phyloP scores from a whole-genome alignment of 2,797 vertebrate species.

The Leptodactylus fallax region DNA sequence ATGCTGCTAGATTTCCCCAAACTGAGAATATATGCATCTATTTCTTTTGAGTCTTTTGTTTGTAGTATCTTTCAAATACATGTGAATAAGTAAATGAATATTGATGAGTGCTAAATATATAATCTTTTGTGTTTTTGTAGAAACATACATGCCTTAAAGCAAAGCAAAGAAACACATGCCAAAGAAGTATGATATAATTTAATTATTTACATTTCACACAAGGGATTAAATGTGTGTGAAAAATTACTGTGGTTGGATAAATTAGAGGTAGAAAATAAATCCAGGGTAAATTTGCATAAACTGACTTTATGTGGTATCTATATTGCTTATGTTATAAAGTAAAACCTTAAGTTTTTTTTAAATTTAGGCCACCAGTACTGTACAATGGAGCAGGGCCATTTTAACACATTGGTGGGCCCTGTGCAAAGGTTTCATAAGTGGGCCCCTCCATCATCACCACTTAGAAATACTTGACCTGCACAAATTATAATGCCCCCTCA shows the following conservation, averaged over 20 bases:
- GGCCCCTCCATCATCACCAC: no score
- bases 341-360: no score
- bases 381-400: no score
- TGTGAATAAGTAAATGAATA: conserved; percentile 16
- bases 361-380: no score
- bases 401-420: no score
- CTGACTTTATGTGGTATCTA: neutral
- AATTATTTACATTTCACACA: neutral
- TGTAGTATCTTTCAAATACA: conserved; percentile 3
- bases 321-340: neutral
- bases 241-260: neutral
- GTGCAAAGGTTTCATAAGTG: no score
- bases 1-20: conserved; percentile 69
- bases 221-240: neutral
- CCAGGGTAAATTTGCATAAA: neutral
- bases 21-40: conserved; percentile 65
- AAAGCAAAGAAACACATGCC: neutral
- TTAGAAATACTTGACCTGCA: no score
- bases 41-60: conserved; percentile 69
- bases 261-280: neutral
- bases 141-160: conserved; percentile 17
- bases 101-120: conserved; percentile 23
- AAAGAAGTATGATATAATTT: neutral
- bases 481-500: no score
- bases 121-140: neutral